Evolutionary conservation across 2,797 vertebrate species (phyloP), one percentile per base, ranked within the genome.

Genomic region (Euthynnus affinis): DNA sequence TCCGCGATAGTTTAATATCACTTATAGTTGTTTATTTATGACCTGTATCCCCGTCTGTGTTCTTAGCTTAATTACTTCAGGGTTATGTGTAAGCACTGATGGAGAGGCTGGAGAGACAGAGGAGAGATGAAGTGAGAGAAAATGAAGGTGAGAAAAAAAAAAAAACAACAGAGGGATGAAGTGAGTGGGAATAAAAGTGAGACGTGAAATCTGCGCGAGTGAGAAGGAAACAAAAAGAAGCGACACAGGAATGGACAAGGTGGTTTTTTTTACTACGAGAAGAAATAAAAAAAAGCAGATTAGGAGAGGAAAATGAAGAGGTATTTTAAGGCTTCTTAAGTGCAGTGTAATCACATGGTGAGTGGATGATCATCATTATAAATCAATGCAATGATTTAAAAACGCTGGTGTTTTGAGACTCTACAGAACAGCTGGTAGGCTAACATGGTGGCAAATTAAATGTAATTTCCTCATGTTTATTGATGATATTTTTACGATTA

Each of bases 21-120:
- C 84, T 85, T 86, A 78, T 62, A 58, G 60, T 63, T 80, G 83
- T 84, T 90, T 87, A 88, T 89, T 90, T 90, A 90, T 60, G 84
- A 82, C 69, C 75, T 14, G 32, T 20, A 56, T 64, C 49, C 49
- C 56, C 74, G 42, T 74, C 82, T 73, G 67, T 71, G 82, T 86
- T 87, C 83, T 89, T 87, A 87, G 80, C 80, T 88, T 92, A 87
- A 92, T 90, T 86, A 87, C 87, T 88, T 76, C 58, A 48, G 87
- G 79, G 83, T 87, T 73, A 55, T 72, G 73, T 76, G 55, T 78
- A 74, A 76, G 75, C 82, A 44, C 75, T 83, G 82, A 83, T 79
- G 86, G 82, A 83, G 53, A 42, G 34, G 60, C 25, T 52, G 66
- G 59, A 82, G 64, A 51, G 46, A 1, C 65, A 42, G 51, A 53